Evolutionary conservation across 2,888 invertebrate species (phyloP).

Genomic region (Kuschelorhynchus macadamiae): DNA sequence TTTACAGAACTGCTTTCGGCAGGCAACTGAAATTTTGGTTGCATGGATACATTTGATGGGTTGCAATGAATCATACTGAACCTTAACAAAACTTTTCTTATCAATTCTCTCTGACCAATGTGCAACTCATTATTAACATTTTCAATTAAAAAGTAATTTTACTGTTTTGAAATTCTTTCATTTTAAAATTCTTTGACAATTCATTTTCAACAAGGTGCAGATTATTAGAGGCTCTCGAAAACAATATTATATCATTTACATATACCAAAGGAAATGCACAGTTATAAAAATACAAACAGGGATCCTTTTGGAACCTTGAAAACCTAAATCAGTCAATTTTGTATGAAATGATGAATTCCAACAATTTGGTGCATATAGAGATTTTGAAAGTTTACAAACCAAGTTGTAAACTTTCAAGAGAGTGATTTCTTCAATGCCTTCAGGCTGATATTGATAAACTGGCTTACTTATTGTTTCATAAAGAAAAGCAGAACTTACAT

Average conservation of each 20-base stretch:
- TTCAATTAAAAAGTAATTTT: conserved; percentile 29
- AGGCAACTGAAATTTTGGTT: conserved; percentile 41
- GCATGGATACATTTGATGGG: conserved; percentile 37
- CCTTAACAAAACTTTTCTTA: conserved; percentile 43
- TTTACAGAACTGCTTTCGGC: background rate
- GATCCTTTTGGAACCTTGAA: conserved; percentile 5
- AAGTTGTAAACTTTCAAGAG: conserved; percentile 8
- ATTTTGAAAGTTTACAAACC: conserved; percentile 32
- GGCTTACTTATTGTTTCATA: conserved; percentile 22
- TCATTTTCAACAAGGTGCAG: too few relatives aligned
- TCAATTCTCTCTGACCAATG: conserved; percentile 47
- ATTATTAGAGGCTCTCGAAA: too few relatives aligned
- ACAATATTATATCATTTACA: conserved; percentile 41
- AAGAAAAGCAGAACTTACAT: conserved; percentile 34
- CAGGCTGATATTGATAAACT: conserved; percentile 32
- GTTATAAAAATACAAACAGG: conserved; percentile 34
- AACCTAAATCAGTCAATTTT: background rate
- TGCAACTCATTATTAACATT: conserved; percentile 31
- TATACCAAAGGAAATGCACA: conserved; percentile 28
- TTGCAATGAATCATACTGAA: conserved; percentile 48
- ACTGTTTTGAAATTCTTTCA: conserved; percentile 40
- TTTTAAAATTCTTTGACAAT: conserved; percentile 39
- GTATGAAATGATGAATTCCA: conserved; percentile 16
- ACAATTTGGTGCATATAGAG: conserved; percentile 40
- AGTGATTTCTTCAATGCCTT: too few relatives aligned